Evolutionary conservation across 2,797 vertebrate genomes (phyloP).

Genomic region (Premnoplex brunnescens): DNA sequence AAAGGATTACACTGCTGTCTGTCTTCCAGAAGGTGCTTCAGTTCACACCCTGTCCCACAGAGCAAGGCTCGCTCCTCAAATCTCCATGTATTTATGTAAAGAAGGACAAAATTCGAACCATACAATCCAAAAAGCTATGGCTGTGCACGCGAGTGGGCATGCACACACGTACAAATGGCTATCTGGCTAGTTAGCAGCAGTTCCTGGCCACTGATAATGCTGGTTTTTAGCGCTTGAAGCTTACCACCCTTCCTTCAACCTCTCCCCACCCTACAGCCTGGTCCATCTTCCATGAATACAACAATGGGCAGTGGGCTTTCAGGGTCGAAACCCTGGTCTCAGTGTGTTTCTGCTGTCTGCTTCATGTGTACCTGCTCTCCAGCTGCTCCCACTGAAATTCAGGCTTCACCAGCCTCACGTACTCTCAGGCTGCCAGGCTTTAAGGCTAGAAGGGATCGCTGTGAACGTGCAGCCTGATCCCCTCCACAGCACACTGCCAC

Average conservation of each 20-base stretch:
- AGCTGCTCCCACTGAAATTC: neutral
- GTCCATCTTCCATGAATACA: neutral
- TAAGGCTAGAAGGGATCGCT: neutral
- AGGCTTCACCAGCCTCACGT: constrained; percentile 1
- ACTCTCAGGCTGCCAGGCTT: constrained; percentile 3
- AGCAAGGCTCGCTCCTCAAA: constrained; percentile 3
- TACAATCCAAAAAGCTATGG: neutral
- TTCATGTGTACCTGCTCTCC: neutral
- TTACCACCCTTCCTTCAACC: neutral
- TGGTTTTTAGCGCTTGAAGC: neutral
- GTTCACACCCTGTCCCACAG: constrained; percentile 62
- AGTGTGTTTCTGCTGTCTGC: neutral
- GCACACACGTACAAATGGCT: neutral
- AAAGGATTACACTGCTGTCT: constrained; percentile 84
- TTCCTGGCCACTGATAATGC: neutral
- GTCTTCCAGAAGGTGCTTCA: constrained; percentile 80
- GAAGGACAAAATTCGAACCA: neutral
- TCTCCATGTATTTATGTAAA: neutral
- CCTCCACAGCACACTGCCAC: neutral
- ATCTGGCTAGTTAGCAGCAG: neutral
- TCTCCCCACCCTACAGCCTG: neutral
- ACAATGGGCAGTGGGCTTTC: neutral
- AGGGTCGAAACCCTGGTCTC: neutral
- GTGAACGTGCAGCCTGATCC: neutral
- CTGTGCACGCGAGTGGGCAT: neutral